Percentiles rank a stretch among this genome's conserved stretches.
phyloP scores from a whole-genome alignment of 2,113 vertebrate genomes.

The Clarias magur region DNA sequence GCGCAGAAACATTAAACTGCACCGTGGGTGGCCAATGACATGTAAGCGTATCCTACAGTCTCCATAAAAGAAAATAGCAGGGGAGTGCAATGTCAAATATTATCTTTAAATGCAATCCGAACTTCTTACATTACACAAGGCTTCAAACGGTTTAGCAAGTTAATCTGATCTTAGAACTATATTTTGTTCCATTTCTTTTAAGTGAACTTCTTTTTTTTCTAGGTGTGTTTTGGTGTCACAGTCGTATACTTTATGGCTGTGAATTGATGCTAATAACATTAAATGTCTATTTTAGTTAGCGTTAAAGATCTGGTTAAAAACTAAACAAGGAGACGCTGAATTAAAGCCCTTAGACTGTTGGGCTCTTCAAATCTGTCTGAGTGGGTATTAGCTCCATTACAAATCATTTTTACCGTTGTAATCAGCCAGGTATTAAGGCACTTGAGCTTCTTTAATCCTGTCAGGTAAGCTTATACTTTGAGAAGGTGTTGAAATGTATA shows the following conservation, averaged over 20 bases:
- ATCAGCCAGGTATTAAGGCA: not conserved
- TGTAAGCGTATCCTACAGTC: constrained; percentile 17
- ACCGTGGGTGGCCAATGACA: constrained; percentile 8
- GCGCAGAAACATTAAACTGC: constrained; percentile 26
- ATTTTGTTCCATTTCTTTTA: not conserved
- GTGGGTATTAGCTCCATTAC: not conserved
- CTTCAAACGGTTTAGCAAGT: not conserved
- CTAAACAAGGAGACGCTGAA: not conserved
- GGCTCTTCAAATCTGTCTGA: not conserved
- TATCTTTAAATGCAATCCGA: not conserved
- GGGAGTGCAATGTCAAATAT: constrained; percentile 20
- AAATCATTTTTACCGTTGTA: not conserved
- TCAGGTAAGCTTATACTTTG: not conserved
- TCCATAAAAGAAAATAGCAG: constrained; percentile 17
- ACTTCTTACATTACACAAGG: not conserved
- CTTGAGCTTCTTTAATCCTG: not conserved
- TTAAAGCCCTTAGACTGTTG: not conserved
- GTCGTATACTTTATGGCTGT: not conserved
- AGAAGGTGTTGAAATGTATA: not conserved
- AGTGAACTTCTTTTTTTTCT: not conserved
- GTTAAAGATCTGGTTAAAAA: not conserved
- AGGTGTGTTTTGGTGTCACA: not conserved
- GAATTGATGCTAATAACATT: not conserved
- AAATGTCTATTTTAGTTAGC: not conserved
- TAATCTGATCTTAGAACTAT: not conserved